Conservation (phyloP, 2,797 vertebrate genomes). For the Thalassophryne amazonica region DNA sequence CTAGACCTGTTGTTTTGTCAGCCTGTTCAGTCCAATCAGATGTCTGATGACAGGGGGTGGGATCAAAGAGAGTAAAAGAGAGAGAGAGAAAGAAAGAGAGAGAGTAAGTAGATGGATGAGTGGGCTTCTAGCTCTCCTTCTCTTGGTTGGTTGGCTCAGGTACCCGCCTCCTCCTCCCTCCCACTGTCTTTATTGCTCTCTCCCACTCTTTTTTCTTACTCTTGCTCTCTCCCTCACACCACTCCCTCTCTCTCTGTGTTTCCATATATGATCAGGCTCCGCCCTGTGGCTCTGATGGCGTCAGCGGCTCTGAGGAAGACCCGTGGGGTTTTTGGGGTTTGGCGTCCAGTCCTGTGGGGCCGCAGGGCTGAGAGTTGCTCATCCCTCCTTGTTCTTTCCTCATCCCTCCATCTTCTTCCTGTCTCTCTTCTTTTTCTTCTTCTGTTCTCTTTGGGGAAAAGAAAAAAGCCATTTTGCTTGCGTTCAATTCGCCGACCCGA, state of each 20-base stretch:
- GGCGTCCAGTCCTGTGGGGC: constrained; percentile 95
- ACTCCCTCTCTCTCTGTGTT: constrained; percentile 39
- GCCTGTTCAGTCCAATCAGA: no score
- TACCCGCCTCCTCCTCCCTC: constrained; percentile 5
- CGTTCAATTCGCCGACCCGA: constrained; percentile 79
- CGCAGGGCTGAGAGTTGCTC: constrained; percentile 86
- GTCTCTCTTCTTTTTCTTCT: constrained; percentile 26
- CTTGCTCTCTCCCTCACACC: background rate
- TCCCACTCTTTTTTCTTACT: background rate
- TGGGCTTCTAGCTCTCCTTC: background rate
- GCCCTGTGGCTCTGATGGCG: constrained; percentile 70
- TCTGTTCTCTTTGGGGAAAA: constrained; percentile 58
- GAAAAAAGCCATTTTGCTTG: constrained; percentile 58
- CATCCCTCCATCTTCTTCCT: constrained; percentile 46
- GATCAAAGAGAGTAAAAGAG: no score
- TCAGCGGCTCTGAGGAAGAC: constrained; percentile 86
- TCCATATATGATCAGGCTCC: constrained; percentile 84
- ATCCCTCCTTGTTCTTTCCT: constrained; percentile 49
- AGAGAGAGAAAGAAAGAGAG: background rate
- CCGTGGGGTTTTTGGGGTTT: constrained; percentile 95
- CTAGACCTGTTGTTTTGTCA: no score
- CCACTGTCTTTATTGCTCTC: background rate
- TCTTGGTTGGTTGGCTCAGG: constrained; percentile 29
- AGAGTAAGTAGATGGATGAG: background rate
- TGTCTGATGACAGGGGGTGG: no score